These are phyloP conservation scores for Antitype chi DNA, from an alignment of 2,888 invertebrate genomes.

Conservation along the genomic window DNA sequence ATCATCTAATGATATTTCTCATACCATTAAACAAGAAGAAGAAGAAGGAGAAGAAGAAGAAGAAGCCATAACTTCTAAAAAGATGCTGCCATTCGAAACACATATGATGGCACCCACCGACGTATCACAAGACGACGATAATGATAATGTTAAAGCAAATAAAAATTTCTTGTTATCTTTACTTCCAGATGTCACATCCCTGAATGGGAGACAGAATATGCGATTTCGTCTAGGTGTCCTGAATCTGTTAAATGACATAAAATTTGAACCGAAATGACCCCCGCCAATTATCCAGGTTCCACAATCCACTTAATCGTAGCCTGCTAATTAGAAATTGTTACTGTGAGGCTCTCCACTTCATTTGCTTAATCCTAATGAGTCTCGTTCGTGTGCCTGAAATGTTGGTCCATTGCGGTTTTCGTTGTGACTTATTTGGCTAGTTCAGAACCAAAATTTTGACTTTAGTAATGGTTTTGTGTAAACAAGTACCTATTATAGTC, in stretches of 20 bases:
- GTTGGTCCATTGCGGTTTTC: background rate
- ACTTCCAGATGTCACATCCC: constrained; percentile 53
- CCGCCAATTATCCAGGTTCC: background rate
- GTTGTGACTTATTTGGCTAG: background rate
- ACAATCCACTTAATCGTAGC: constrained; percentile 1
- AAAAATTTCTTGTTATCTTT: constrained; percentile 54
- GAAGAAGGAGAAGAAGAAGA: constrained; percentile 44
- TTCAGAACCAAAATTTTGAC: background rate
- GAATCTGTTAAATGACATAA: constrained; percentile 50
- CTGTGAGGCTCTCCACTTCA: constrained; percentile 9
- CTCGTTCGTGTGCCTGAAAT: constrained; percentile 15
- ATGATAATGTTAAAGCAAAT: constrained; percentile 38
- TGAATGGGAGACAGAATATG: constrained; percentile 47
- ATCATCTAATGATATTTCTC: background rate
- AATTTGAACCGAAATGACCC: constrained; percentile 37
- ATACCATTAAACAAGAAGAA: constrained; percentile 17
- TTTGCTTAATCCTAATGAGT: constrained; percentile 33
- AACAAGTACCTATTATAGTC: background rate
- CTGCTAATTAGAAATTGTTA: constrained; percentile 21
- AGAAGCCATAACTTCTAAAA: constrained; percentile 10
- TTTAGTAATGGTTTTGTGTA: background rate
- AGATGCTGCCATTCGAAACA: constrained; percentile 9
- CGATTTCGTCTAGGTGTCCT: constrained; percentile 56
- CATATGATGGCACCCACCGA: constrained; percentile 3
- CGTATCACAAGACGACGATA: constrained; percentile 9